Evolutionary conservation across 2,888 invertebrate genomes (phyloP).

Genomic region (Lasioglossum marginatum): DNA sequence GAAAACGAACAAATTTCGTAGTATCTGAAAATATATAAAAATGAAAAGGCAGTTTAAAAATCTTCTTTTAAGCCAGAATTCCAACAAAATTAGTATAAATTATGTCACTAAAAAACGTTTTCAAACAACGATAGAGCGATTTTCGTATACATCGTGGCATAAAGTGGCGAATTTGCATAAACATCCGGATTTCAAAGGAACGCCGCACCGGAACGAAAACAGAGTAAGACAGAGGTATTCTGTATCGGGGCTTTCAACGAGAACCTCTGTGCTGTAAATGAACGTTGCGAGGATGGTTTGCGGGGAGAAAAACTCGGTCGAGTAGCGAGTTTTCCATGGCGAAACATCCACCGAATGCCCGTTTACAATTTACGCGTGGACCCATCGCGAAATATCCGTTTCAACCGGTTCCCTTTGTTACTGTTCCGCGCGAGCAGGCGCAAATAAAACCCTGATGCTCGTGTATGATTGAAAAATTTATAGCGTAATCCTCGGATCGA

Average conservation of each 20-base stretch:
- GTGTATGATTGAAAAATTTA: conserved; percentile 37
- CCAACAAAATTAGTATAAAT: no score
- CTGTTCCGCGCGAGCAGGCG: not conserved
- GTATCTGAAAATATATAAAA: no score
- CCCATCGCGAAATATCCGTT: not conserved
- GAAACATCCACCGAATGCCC: not conserved
- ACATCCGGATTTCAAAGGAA: not conserved
- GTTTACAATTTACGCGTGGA: not conserved
- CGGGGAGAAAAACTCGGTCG: not conserved
- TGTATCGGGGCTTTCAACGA: not conserved
- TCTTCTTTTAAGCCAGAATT: no score
- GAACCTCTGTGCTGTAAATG: not conserved
- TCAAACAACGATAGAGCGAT: not conserved
- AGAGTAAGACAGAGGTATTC: not conserved
- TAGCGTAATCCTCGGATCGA: conserved; percentile 20
- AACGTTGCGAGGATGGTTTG: not conserved
- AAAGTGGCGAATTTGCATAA: not conserved
- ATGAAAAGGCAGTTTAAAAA: no score
- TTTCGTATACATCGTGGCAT: not conserved
- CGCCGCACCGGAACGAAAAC: not conserved
- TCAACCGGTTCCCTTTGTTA: not conserved
- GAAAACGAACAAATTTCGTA: no score
- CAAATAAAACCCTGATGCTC: not conserved
- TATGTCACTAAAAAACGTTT: not conserved
- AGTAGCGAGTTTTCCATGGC: not conserved